Conservation (phyloP, 2,888 invertebrate genomes). For the Mythimna ferrago region DNA sequence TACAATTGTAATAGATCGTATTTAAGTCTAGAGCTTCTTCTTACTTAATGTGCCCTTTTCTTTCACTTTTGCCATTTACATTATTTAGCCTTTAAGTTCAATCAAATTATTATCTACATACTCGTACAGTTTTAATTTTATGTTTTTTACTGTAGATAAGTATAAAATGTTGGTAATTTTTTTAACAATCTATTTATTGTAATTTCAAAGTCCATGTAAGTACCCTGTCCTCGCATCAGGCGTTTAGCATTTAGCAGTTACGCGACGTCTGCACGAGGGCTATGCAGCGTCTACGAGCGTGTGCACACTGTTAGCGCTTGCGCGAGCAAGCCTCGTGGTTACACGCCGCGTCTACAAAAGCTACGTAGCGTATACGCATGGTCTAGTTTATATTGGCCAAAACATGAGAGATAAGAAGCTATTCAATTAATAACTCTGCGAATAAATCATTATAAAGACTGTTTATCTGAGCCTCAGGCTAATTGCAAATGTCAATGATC, state of each 20-base stretch:
- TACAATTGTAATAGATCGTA: neutral
- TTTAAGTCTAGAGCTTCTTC: neutral
- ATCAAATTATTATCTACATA: neutral
- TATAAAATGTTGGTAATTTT: too few species aligned
- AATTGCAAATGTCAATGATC: neutral
- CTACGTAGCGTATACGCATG: neutral
- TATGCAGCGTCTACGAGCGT: neutral
- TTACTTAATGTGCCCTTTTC: slow-evolving; percentile 10
- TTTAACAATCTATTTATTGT: neutral
- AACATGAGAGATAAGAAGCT: too few species aligned
- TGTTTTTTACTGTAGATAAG: neutral
- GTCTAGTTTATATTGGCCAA: neutral
- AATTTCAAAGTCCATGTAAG: neutral
- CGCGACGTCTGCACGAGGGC: too few species aligned
- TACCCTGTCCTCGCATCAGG: neutral
- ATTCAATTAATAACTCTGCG: too few species aligned
- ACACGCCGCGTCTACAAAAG: neutral
- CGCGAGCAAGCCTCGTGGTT: neutral
- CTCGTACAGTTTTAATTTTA: neutral
- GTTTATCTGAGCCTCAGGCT: neutral
- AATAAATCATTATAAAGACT: neutral
- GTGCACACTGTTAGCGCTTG: neutral
- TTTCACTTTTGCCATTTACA: neutral
- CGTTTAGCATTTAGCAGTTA: neutral
- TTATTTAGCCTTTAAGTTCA: slow-evolving; percentile 1